These are phyloP conservation scores for Tethya wilhelma DNA, from an alignment of 37 sponge, comb jelly and placozoan genomes.

Conservation along the genomic window DNA sequence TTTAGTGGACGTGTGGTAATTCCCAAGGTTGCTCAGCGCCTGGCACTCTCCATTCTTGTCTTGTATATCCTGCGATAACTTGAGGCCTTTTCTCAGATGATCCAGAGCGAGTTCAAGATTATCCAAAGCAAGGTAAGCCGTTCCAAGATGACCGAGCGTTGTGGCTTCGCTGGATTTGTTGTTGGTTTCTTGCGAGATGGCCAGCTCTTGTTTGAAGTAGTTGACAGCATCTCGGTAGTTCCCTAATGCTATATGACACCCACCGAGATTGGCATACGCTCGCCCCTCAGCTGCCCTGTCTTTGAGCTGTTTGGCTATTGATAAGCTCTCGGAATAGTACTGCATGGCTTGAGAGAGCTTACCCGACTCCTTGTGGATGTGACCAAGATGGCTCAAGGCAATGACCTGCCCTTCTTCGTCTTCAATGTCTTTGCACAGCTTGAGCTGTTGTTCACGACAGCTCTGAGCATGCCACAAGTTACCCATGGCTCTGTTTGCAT, in stretches of 20 bases:
- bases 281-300: conserved; percentile 84
- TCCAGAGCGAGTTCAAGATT: conserved; percentile 64
- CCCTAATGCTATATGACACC: conserved; percentile 88
- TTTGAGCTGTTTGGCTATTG: conserved; percentile 59
- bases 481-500: conserved; percentile 80
- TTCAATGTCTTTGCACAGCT: conserved; percentile 64
- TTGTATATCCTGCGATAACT: conserved; percentile 71
- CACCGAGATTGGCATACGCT: conserved; percentile 89
- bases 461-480: conserved; percentile 85
- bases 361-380: conserved; percentile 76
- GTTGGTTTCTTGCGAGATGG: conserved; percentile 57
- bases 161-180: conserved; percentile 68
- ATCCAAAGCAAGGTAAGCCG: conserved; percentile 83
- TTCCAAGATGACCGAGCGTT: conserved; percentile 86
- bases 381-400: conserved; percentile 80
- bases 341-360: conserved; percentile 89
- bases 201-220: conserved; percentile 73
- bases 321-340: conserved; percentile 72
- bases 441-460: conserved; percentile 89
- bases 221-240: conserved; percentile 84
- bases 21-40: conserved; percentile 86
- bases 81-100: conserved; percentile 67
- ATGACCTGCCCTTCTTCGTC: conserved; percentile 56
- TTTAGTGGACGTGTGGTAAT: conserved; percentile 58
- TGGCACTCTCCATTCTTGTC: conserved; percentile 67